Evolutionary conservation across 2,888 invertebrate species (phyloP), one percentile per base, ranked within the genome.

Genomic region (Hydraecia micacea): DNA sequence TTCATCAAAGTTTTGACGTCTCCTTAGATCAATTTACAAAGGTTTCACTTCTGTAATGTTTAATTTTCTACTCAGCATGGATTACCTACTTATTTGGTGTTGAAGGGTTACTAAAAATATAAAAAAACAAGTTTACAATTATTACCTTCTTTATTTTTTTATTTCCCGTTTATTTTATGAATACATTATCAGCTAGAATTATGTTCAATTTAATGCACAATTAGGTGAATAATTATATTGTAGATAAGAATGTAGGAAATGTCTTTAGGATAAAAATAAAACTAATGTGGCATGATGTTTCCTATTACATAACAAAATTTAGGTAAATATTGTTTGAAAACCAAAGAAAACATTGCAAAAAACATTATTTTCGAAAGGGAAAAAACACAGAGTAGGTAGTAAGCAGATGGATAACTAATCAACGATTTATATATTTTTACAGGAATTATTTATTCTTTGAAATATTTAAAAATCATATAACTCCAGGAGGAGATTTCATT

Each of bases 191-290:
- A 79, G 83, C 92, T 94, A 93, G 91, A 91, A 92, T 93, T 92
- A 93, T 92, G 90, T 92, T 90, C 83, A 89, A 90, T 91, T 89
- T 90, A 92, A 93, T 93, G 91, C 91, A 92, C 91, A 91, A 89
- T 92, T 91, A 93, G 92, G 91, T 91, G 86, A 91, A 89, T 89
- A n/a, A n/a, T n/a, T n/a, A 89, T 90, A 91, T 86, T 83, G 80
- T 88, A 88, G 75, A 80, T 76, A 81, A 77, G 71, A 86, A 79
- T 86, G 81, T 84, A 71, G 58, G 74, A 82, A 68, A 72, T 78
- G 70, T 73, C 11, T 21, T 75, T 65, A 72, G 36, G 63, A 49
- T 74, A 11, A 75, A 80, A 84, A 72, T 15, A 76, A 83, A 81
- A 79, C 9, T 25, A 2, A 46, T 46, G 25, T 18, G 18, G 28